Conservation (phyloP, 2,797 vertebrate species). For the Meda fulgida region DNA sequence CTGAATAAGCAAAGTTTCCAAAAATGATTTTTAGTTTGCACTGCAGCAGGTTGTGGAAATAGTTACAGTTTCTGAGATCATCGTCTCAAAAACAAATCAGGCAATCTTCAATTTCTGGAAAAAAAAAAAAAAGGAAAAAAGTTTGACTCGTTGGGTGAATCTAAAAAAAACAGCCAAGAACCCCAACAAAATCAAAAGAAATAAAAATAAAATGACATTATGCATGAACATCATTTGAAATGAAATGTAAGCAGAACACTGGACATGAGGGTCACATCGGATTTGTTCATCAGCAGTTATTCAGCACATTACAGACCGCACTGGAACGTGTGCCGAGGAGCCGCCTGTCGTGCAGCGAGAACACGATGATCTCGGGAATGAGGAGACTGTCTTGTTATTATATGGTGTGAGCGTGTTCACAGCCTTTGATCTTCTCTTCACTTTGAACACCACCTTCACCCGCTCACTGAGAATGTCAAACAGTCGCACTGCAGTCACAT, state of each 20-base stretch:
- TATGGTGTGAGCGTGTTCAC: background rate
- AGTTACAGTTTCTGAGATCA: background rate
- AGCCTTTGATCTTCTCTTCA: conserved; percentile 26
- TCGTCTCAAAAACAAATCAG: background rate
- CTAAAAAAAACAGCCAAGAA: background rate
- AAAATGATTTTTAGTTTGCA: background rate
- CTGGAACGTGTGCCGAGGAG: background rate
- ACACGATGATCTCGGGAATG: background rate
- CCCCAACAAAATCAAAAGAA: background rate
- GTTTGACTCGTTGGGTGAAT: background rate
- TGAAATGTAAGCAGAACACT: background rate
- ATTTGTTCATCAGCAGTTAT: background rate
- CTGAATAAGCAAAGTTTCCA: background rate
- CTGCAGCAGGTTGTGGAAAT: background rate
- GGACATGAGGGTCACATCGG: background rate
- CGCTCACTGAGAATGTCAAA: background rate
- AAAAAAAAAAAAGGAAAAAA: too few relatives aligned
- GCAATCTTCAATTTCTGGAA: too few relatives aligned
- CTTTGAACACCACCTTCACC: conserved; percentile 1
- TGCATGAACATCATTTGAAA: background rate
- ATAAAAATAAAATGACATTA: background rate
- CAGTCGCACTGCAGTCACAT: background rate
- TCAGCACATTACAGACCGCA: background rate
- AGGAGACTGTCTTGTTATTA: background rate
- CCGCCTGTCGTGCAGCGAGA: background rate